These are phyloP conservation scores for Gallinago undulata DNA, from an alignment of 2,113 vertebrate species.

Conservation along the genomic window DNA sequence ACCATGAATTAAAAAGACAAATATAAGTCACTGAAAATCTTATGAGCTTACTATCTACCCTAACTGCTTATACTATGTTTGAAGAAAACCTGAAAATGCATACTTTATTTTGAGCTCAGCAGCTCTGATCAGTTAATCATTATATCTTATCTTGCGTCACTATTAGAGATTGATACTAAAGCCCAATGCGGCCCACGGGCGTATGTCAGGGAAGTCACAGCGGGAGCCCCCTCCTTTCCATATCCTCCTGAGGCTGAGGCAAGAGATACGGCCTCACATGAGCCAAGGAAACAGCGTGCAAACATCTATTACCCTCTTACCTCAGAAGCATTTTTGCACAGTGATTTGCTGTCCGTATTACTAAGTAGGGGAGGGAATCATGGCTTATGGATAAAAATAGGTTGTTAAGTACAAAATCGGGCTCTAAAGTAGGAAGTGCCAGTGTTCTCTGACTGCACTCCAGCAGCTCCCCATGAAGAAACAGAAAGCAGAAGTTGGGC, in stretches of 20 bases:
- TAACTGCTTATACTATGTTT: rapidly evolving
- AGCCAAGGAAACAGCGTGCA: not conserved
- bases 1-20: not conserved
- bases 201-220: not conserved
- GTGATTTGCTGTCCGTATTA: not conserved
- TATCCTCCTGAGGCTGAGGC: not conserved
- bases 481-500: not conserved
- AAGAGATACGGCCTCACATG: not conserved
- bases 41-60: not conserved
- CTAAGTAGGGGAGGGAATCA: not conserved
- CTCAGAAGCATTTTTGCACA: not conserved
- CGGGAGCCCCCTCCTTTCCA: rapidly evolving
- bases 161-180: not conserved
- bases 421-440: not conserved
- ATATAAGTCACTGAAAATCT: not conserved
- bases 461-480: not conserved
- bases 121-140: not conserved
- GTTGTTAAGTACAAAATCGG: not conserved
- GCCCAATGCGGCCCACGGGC: not conserved
- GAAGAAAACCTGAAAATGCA: not conserved
- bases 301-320: not conserved
- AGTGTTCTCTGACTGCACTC: not conserved
- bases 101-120: not conserved
- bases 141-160: not conserved
- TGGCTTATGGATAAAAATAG: rapidly evolving